Evolutionary conservation across 2,113 vertebrate species (phyloP), one percentile per base, ranked within the genome.

Genomic region (Scortum barcoo): DNA sequence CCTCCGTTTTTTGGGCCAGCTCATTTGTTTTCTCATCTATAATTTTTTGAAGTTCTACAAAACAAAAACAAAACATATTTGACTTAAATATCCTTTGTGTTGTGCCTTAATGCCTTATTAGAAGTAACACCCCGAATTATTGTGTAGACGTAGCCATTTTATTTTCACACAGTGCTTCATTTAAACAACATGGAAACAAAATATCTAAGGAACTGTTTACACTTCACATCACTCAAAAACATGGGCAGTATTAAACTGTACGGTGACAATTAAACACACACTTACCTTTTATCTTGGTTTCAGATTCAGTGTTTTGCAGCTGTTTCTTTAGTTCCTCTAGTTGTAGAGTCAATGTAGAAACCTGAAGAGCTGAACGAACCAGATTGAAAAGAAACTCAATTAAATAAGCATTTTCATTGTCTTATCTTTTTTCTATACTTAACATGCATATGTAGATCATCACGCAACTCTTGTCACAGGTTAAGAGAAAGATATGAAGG

Each of bases 311-410:
- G 38, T 74, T 81, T 30, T 53, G 13, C 0, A 80, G 68, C 46
- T 85, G 78, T 38, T 3, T 67, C 17, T 76, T 81, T 10, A 90
- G 78, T 33, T 63, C 78, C 11, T 82, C 72, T 26, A 85, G 22
- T 26, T 91, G 80, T 13, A 33, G 3, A 2, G 17, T 83, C 33
- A 89, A 33, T 11, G 73, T 70, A 9, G 86, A 89, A 76, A 92
- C 9, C n/a, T 89, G 76, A 62, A 92, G 86, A 74, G 76, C 91
- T 91, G 67, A 81, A 69, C 81, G 20, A 50, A 60, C 11, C 30
- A 67, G 4, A 56, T 61, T 42, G 5, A 26, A 75, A 53, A 75
- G 36, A 10, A 24, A 16, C 54, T 36, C 1, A 22, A 70, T 17
- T 9, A 2, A 28, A 51, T 4, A 40, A 57, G 5, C 44, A 1